Conservation (phyloP, 2,888 invertebrate species). For the Melipona beecheii region DNA sequence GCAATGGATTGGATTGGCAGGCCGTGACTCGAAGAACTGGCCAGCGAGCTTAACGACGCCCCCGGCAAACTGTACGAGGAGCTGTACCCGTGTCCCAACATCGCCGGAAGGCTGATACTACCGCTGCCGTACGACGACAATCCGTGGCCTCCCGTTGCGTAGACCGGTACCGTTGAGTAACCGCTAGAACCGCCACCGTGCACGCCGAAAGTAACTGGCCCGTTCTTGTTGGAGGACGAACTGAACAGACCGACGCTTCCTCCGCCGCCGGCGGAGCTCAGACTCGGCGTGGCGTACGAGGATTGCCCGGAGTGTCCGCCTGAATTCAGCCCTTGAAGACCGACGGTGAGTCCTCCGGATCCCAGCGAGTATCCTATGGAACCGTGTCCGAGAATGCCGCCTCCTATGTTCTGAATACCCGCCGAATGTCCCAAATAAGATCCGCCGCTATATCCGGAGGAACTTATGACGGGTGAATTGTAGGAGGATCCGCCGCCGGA, state of each 20-base stretch:
- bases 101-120: conserved; percentile 68
- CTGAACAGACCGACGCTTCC: conserved; percentile 62
- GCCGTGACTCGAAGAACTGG: conserved; percentile 57
- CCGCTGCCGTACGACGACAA: conserved; percentile 71
- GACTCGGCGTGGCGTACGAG: conserved; percentile 64
- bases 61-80: conserved; percentile 62
- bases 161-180: conserved; percentile 65
- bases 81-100: conserved; percentile 68
- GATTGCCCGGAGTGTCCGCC: conserved; percentile 64
- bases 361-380: conserved; percentile 58
- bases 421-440: conserved; percentile 61
- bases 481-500: conserved; percentile 63
- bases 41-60: conserved; percentile 58
- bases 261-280: conserved; percentile 49
- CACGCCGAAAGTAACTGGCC: conserved; percentile 79
- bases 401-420: conserved; percentile 58
- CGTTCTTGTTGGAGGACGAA: conserved; percentile 76
- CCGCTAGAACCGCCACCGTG: conserved; percentile 61
- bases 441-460: conserved; percentile 59
- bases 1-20: conserved; percentile 52
- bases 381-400: conserved; percentile 57
- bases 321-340: conserved; percentile 56
- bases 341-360: conserved; percentile 57
- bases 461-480: conserved; percentile 42
- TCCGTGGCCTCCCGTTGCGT: conserved; percentile 74